Evolutionary conservation across 2,797 vertebrate species (phyloP), one percentile per base, ranked within the genome.

Genomic region (Triplophysa yarkandensis): DNA sequence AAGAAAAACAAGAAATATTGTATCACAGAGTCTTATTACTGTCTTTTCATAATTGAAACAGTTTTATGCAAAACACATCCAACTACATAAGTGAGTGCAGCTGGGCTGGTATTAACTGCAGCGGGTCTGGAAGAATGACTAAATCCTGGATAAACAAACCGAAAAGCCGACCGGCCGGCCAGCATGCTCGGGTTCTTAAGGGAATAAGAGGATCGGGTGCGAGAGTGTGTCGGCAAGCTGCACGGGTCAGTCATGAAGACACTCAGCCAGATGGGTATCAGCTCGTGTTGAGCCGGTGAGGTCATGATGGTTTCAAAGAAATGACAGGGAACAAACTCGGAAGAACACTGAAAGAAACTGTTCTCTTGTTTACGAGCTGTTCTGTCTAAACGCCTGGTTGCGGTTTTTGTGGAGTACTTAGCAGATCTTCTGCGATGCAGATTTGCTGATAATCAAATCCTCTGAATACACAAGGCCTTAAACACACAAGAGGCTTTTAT

Each of bases 11-110:
- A 30, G 13, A 64, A 72, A 72, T 63, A 64, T 54, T 43, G 46
- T 57, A 66, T 66, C 34, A 57, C 62, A 1, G 23, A 46, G 61
- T 57, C 19, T 27, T 65, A 66, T 65, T 74, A 66, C 39, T 8
- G 50, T 65, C 50, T 74, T 34, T 66, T 16, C 9, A 23, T 74
- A 74, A 74, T 34, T 66, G 71, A 74, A 62, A 74, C 71, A 74
- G 62, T 74, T 57, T 57, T 74, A 57, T 46, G 62, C 71, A 74
- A 65, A 74, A 74, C 62, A 66, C 71, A 65, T 74, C 19, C 71
- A 65, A 57, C 62, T 57, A 46, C 71, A 65, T 63, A 71, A 71
- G 39, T 21, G 44, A 60, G 71, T 21, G 57, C 43, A 72, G 71
- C 54, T 55, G 72, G 72, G 57, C n/a, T 66, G 46, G 55, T 68